Conservation (phyloP, 2,113 vertebrate species). For the Lophochroa leadbeateri region DNA sequence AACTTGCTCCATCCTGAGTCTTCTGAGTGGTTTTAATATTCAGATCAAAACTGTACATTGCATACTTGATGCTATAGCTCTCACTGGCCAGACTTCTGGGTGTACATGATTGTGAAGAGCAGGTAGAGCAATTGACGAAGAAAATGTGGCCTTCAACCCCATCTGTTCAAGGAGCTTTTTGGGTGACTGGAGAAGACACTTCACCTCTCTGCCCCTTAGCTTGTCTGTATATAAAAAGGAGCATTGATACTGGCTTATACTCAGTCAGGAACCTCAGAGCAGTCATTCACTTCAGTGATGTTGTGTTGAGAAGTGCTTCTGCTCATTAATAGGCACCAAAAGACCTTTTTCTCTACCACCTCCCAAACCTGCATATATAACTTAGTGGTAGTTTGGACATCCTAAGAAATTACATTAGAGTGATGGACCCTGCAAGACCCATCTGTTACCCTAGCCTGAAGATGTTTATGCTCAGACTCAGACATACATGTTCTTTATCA, state of each 20-base stretch:
- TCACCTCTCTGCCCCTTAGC: neutral
- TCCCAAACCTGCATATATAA: neutral
- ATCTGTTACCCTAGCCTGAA: neutral
- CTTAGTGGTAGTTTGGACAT: neutral
- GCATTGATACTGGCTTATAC: neutral
- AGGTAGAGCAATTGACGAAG: neutral
- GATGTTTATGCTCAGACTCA: neutral
- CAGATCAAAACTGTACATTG: neutral
- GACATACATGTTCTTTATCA: neutral
- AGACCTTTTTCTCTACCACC: neutral
- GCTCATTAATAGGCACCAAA: neutral
- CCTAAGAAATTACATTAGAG: neutral
- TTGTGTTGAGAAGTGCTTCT: neutral
- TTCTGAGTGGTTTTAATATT: neutral
- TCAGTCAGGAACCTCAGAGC: neutral
- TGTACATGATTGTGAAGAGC: neutral
- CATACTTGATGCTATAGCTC: neutral
- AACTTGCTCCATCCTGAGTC: neutral
- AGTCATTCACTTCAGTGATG: neutral
- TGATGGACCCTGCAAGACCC: neutral
- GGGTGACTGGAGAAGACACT: neutral
- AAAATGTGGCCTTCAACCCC: neutral
- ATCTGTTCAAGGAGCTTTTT: neutral
- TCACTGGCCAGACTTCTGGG: neutral
- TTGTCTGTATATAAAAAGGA: neutral